Conservation (phyloP, 2,888 invertebrate species). For the Nephrotoma guestfalica region DNA sequence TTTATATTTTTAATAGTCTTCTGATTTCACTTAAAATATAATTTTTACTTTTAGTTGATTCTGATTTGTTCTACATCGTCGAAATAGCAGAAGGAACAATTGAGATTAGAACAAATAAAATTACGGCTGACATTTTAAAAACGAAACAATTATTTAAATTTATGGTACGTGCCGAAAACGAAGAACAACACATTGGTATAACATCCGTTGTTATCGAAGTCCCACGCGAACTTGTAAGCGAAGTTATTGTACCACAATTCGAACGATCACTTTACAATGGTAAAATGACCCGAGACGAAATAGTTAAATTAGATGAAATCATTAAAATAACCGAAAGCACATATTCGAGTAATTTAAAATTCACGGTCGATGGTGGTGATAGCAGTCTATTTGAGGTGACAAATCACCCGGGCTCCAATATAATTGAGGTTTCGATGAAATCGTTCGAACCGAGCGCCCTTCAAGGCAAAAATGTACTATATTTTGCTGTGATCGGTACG, state of each 20-base stretch:
- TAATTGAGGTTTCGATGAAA: no score
- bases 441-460: no score
- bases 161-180: background rate
- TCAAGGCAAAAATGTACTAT: no score
- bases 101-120: background rate
- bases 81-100: background rate
- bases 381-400: no score
- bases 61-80: background rate
- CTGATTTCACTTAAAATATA: background rate
- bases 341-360: background rate
- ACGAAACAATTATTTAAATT: constrained; percentile 6
- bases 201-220: background rate
- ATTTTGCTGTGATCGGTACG: no score
- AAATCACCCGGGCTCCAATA: no score
- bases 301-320: background rate
- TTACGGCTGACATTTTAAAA: background rate
- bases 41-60: background rate
- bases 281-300: no score
- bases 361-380: no score
- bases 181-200: background rate
- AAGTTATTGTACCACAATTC: background rate
- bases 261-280: background rate
- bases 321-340: background rate
- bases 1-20: background rate
- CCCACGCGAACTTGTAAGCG: background rate